Base-by-base conservation (phyloP, 2,888 invertebrate species). In the Isoperla grammatica region DNA sequence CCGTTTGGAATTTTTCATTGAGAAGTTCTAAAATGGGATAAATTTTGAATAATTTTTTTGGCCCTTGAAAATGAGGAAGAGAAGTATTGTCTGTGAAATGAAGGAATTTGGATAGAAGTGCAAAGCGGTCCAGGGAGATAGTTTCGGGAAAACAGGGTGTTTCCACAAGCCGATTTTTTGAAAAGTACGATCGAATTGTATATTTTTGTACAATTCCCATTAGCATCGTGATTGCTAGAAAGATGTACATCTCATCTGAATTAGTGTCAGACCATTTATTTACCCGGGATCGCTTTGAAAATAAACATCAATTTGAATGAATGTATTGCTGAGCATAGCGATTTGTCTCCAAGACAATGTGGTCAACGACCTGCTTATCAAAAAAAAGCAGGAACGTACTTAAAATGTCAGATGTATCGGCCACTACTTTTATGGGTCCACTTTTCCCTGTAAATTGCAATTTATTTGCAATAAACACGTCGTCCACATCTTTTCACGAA, bases 201-300 rank as follows among this genome's bases (percentile, higher is more conserved):
- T 20, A 29, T 53, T 35, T 35, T 17, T 53, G 53, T 13, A 23
- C 29, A n/a, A 53, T 37, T 35, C 53, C 29, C 53, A 53, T 53
- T 11, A 23, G 13, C 12, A 53, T 23, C n/a, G 23, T 13, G 11
- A 53, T 15, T 12, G 13, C 53, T 11, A 53, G 8, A 20, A 53
- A 53, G 12, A 29, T 23, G 12, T 23, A 35, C n/a, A 53, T n/a
- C 17, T 53, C 53, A 53, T 53, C 53, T 8, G 42, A 6, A 15
- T 6, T 42, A 9, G 13, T n/a, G 5, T 42, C 42, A 11, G 9
- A n/a, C 42, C 42, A 42, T 15, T 42, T n/a, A n/a, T n/a, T n/a
- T n/a, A n/a, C n/a, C n/a, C n/a, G 42, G 8, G n/a, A 5, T 42
- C 42, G n/a, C n/a, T n/a, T n/a, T n/a, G n/a, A n/a, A n/a, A n/a